Percentiles rank a stretch among this genome's conserved stretches.
Conservation (phyloP, 2,113 vertebrate species). For the Mellivora capensis region DNA sequence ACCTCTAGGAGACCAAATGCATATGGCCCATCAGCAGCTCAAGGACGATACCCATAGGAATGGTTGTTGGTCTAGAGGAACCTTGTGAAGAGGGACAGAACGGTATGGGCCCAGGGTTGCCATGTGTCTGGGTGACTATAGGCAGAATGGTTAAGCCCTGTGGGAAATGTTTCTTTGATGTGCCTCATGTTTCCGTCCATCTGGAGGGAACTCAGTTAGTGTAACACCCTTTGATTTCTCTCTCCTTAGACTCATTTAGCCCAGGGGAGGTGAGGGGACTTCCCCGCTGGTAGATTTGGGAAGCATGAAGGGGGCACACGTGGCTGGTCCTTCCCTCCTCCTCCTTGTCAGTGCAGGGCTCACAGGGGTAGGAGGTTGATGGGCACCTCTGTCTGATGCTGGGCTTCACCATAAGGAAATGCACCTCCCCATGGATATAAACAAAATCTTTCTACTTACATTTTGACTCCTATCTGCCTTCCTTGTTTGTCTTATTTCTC, state of each 20-base stretch:
- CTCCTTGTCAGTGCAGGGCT: neutral
- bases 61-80: neutral
- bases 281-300: neutral
- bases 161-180: neutral
- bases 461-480: neutral
- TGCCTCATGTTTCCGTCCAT: neutral
- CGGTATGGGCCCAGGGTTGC: fast-evolving
- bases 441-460: neutral
- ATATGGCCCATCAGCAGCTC: neutral
- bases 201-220: neutral
- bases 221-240: neutral
- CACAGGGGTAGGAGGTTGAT: neutral
- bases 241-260: neutral
- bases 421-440: neutral
- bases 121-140: neutral
- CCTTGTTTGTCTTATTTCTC: neutral
- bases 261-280: neutral
- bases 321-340: neutral
- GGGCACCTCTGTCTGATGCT: neutral
- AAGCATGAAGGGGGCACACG: neutral
- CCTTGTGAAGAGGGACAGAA: neutral
- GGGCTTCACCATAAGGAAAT: neutral
- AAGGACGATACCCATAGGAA: fast-evolving
- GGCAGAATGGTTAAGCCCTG: neutral
- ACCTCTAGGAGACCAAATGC: neutral